Conservation (phyloP, 2,888 invertebrate genomes). For the Lochmaea capreae region DNA sequence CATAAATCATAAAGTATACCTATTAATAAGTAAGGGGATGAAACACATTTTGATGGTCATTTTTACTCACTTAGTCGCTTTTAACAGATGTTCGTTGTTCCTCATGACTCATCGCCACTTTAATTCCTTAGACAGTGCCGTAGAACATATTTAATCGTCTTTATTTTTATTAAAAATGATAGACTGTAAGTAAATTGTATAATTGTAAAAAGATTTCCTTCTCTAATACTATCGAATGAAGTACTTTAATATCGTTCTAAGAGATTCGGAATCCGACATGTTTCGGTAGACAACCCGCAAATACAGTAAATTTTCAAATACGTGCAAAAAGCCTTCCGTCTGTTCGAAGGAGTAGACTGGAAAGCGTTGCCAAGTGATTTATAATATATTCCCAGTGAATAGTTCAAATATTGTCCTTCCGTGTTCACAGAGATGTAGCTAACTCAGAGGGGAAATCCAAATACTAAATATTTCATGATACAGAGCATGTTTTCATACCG, state of each 20-base stretch:
- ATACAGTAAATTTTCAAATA: background rate
- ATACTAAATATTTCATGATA: slow-evolving; percentile 6
- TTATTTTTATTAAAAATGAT: background rate
- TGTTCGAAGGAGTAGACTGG: background rate
- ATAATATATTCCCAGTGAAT: slow-evolving; percentile 26
- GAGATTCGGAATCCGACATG: background rate
- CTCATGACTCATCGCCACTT: too few species aligned
- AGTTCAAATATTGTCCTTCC: slow-evolving; percentile 26
- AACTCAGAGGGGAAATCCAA: slow-evolving; percentile 3
- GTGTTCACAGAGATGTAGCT: background rate
- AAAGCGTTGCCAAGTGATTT: slow-evolving; percentile 19
- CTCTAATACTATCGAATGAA: background rate
- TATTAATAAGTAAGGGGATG: too few species aligned
- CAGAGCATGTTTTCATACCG: background rate
- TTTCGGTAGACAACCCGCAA: slow-evolving; percentile 1
- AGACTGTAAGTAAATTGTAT: too few species aligned
- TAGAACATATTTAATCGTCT: too few species aligned
- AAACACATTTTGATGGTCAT: too few species aligned
- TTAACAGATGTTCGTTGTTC: too few species aligned
- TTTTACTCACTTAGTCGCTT: too few species aligned
- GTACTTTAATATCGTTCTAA: background rate
- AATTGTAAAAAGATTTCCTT: background rate
- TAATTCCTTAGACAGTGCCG: too few species aligned
- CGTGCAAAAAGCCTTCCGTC: slow-evolving; percentile 2
- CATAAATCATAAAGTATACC: too few species aligned